Evolutionary conservation across 2,113 vertebrate species (phyloP).

Genomic region (Plestiodon gilberti): DNA sequence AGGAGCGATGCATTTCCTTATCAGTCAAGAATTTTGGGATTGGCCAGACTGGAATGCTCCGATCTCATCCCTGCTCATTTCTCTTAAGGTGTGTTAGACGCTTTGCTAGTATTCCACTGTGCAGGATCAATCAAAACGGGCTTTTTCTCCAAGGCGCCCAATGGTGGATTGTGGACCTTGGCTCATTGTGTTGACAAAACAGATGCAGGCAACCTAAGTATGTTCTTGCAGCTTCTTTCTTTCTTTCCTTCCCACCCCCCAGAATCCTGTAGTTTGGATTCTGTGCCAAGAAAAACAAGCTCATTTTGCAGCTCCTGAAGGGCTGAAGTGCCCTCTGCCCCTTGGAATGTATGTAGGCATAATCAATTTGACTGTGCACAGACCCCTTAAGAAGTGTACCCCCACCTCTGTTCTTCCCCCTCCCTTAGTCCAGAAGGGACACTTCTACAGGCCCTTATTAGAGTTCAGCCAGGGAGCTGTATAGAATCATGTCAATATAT

Average conservation of each 20-base stretch:
- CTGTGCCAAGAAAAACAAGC: neutral
- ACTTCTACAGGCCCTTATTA: neutral
- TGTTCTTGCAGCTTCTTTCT: neutral
- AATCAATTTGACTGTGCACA: neutral
- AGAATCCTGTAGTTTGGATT: neutral
- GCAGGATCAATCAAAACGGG: neutral
- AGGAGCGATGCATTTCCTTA: neutral
- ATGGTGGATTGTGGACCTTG: rapidly evolving
- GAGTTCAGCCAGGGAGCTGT: neutral
- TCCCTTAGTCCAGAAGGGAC: neutral
- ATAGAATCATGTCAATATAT: neutral
- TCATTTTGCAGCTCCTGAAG: neutral
- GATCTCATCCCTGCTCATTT: neutral
- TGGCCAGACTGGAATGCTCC: too few species aligned
- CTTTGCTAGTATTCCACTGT: neutral
- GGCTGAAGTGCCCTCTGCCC: neutral
- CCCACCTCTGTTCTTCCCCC: too few species aligned
- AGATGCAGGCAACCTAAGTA: neutral
- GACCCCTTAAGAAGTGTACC: neutral
- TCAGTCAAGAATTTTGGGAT: neutral
- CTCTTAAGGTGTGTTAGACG: neutral
- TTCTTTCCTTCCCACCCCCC: neutral
- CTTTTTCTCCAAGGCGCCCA: neutral
- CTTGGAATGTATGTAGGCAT: neutral
- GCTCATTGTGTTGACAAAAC: neutral